Percentiles rank a stretch among this genome's conserved stretches.
These are phyloP conservation scores for Xestia rhomboidea DNA, from an alignment of 2,888 invertebrate species.

Conservation along the genomic window DNA sequence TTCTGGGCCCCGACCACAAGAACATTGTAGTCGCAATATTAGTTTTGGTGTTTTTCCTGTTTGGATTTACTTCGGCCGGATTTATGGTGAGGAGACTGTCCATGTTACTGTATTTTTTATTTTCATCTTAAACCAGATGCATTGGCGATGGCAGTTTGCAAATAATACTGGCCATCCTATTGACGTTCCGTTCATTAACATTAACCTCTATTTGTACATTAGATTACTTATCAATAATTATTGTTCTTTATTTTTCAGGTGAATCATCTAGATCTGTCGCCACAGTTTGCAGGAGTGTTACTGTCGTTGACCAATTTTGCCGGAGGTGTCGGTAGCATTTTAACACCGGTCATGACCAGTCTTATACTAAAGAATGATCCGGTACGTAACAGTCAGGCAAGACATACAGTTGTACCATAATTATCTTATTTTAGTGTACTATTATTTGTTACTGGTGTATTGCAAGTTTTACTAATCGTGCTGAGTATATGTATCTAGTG, in stretches of 20 bases:
- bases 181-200: background rate
- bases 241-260: conserved; percentile 82
- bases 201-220: background rate
- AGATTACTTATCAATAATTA: background rate
- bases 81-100: conserved; percentile 87
- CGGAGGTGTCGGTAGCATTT: conserved; percentile 93
- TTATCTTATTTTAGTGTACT: background rate
- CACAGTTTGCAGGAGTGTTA: conserved; percentile 94
- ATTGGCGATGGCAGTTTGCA: background rate
- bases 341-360: conserved; percentile 93
- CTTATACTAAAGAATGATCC: conserved; percentile 91
- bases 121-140: background rate
- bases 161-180: background rate
- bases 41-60: conserved; percentile 91
- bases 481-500: no score
- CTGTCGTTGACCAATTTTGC: conserved; percentile 95
- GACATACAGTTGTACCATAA: background rate
- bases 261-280: conserved; percentile 95
- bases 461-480: background rate
- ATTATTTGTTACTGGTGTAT: background rate
- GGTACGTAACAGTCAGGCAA: conserved; percentile 53
- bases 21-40: conserved; percentile 91
- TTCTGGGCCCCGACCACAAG: conserved; percentile 81
- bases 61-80: conserved; percentile 93
- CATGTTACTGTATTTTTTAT: background rate